These are phyloP conservation scores for Leucophora obtusa DNA, from an alignment of 2,888 invertebrate species.

Conservation along the genomic window DNA sequence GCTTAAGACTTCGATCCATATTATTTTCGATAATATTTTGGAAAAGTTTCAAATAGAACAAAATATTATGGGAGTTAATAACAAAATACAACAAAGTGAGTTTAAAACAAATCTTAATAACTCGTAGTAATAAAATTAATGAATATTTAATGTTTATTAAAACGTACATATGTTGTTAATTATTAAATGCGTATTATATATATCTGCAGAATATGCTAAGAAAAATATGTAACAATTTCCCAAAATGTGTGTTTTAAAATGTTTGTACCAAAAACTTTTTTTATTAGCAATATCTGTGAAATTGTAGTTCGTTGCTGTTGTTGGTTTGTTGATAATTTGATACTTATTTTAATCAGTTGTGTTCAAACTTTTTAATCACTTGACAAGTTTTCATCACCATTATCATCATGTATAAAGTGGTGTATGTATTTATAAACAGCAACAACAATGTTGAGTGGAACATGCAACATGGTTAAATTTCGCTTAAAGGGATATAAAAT, in stretches of 20 bases:
- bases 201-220: neutral
- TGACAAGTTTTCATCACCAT: slow-evolving; percentile 69
- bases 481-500: slow-evolving; percentile 52
- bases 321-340: slow-evolving; percentile 67
- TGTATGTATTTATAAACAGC: neutral
- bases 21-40: no score
- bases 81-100: slow-evolving; percentile 49
- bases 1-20: no score
- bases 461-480: slow-evolving; percentile 30
- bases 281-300: slow-evolving; percentile 28
- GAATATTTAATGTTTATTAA: slow-evolving; percentile 57
- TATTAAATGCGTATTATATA: slow-evolving; percentile 28
- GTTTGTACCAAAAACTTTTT: slow-evolving; percentile 19
- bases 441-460: neutral
- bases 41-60: slow-evolving; percentile 33
- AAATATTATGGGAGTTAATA: slow-evolving; percentile 49
- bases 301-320: slow-evolving; percentile 30
- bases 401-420: slow-evolving; percentile 51
- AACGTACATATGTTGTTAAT: slow-evolving; percentile 31
- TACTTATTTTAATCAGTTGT: slow-evolving; percentile 71
- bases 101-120: slow-evolving; percentile 36
- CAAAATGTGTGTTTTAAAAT: slow-evolving; percentile 3
- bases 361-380: slow-evolving; percentile 74
- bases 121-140: slow-evolving; percentile 54
- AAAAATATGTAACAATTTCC: neutral